Percentiles rank a stretch among this genome's conserved stretches.
phyloP scores from a whole-genome alignment of 2,888 invertebrate genomes.

The Clistopyga incitator region DNA sequence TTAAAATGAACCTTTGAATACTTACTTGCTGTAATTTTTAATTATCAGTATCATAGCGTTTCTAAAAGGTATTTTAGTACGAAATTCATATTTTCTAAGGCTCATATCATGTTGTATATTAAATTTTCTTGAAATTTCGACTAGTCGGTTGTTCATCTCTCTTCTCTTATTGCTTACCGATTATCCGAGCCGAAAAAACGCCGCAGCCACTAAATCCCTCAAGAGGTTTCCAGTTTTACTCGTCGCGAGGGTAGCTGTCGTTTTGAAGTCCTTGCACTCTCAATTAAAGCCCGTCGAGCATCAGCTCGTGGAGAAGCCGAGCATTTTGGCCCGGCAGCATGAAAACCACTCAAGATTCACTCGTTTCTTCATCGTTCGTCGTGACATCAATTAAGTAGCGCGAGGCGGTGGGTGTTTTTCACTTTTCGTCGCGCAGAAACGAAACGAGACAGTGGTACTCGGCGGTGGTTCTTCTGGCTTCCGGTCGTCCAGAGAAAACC shows the following conservation, averaged over 20 bases:
- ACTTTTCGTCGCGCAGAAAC: conserved; percentile 51
- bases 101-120: too few relatives aligned
- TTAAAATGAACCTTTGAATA: too few relatives aligned
- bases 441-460: conserved; percentile 11
- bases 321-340: conserved; percentile 36
- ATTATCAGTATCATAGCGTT: too few relatives aligned
- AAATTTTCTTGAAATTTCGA: not conserved
- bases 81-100: too few relatives aligned
- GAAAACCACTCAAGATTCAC: conserved; percentile 56
- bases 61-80: too few relatives aligned
- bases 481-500: conserved; percentile 9
- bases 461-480: too few relatives aligned
- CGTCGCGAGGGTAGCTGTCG: not conserved
- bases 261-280: conserved; percentile 71
- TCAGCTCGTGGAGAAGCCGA: conserved; percentile 21
- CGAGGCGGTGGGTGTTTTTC: conserved; percentile 53
- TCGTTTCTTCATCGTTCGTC: conserved; percentile 48
- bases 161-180: conserved; percentile 28
- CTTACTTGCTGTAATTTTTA: too few relatives aligned
- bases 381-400: conserved; percentile 65
- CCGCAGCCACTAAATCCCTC: not conserved
- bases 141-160: not conserved
- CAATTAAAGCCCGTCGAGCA: conserved; percentile 73
- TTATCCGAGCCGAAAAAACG: conserved; percentile 31
- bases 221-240: not conserved